phyloP scores from a whole-genome alignment of 2,797 vertebrate species.

The Chaunax sp. region DNA sequence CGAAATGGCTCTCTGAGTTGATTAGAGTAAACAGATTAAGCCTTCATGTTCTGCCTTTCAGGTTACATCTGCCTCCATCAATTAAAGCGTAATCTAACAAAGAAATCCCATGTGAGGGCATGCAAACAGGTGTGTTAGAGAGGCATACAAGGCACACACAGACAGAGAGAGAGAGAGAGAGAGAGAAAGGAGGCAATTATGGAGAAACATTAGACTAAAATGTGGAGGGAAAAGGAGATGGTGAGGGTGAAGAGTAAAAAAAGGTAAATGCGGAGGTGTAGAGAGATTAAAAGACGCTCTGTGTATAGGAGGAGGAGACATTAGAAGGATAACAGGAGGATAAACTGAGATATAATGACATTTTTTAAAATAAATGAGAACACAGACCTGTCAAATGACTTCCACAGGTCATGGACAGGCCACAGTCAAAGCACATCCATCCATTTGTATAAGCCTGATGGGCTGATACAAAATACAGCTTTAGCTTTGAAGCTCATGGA shows the following conservation, averaged over 20 bases:
- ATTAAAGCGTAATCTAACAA: constrained; percentile 42
- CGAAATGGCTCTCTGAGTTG: constrained; percentile 38
- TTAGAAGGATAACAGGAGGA: too few relatives aligned
- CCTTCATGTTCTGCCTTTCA: constrained; percentile 47
- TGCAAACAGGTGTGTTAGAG: constrained; percentile 42
- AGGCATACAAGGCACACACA: neutral
- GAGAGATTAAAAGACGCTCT: too few relatives aligned
- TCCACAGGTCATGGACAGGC: constrained; percentile 50
- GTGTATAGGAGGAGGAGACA: too few relatives aligned
- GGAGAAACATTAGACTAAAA: neutral
- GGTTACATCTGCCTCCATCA: constrained; percentile 51
- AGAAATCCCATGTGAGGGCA: constrained; percentile 37
- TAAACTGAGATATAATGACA: too few relatives aligned
- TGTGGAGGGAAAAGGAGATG: neutral
- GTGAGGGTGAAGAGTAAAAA: neutral
- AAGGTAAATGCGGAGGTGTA: constrained; percentile 3
- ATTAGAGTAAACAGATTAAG: constrained; percentile 59
- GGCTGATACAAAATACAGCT: constrained; percentile 11
- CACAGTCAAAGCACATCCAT: constrained; percentile 29
- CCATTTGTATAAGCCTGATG: constrained; percentile 29
- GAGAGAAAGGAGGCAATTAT: constrained; percentile 1
- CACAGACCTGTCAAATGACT: constrained; percentile 4
- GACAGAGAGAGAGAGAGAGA: too few relatives aligned
- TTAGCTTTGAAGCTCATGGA: constrained; percentile 28
- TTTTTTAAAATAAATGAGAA: too few relatives aligned